phyloP scores from a whole-genome alignment of 2,797 vertebrate genomes.

The Pantherophis alleghaniensis region DNA sequence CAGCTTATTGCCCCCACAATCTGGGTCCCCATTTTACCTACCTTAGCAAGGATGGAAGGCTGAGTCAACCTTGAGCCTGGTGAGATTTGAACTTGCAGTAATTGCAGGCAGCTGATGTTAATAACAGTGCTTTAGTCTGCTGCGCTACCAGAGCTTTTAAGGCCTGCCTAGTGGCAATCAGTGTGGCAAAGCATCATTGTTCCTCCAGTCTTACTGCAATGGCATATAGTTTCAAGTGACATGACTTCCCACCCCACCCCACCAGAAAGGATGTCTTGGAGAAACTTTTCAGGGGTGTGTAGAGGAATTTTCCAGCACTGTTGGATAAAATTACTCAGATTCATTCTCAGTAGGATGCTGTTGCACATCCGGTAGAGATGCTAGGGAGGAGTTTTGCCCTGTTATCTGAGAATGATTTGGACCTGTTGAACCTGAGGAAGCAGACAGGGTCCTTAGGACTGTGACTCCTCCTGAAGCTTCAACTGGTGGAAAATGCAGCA shows the following conservation, averaged over 20 bases:
- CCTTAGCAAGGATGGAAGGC: no score
- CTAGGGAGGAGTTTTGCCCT: neutral
- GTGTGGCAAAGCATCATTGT: neutral
- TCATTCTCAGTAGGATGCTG: neutral
- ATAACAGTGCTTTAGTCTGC: no score
- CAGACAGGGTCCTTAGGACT: neutral
- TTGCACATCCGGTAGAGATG: neutral
- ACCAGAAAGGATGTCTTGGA: neutral
- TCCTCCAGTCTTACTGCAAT: neutral
- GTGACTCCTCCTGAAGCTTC: neutral
- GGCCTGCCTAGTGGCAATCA: neutral
- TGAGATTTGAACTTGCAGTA: no score
- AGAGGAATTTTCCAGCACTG: neutral
- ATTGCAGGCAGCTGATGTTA: no score
- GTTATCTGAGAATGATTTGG: neutral
- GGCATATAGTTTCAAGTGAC: neutral
- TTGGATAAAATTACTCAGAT: neutral
- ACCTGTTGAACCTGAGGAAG: neutral
- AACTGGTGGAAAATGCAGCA: neutral
- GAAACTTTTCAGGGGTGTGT: neutral
- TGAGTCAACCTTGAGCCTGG: no score
- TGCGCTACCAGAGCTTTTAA: neutral
- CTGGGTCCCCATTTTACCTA: no score
- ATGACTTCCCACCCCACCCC: neutral
- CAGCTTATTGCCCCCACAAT: no score